These are phyloP conservation scores for Coregonus sp. DNA, from an alignment of 2,797 vertebrate species.

Conservation along the genomic window DNA sequence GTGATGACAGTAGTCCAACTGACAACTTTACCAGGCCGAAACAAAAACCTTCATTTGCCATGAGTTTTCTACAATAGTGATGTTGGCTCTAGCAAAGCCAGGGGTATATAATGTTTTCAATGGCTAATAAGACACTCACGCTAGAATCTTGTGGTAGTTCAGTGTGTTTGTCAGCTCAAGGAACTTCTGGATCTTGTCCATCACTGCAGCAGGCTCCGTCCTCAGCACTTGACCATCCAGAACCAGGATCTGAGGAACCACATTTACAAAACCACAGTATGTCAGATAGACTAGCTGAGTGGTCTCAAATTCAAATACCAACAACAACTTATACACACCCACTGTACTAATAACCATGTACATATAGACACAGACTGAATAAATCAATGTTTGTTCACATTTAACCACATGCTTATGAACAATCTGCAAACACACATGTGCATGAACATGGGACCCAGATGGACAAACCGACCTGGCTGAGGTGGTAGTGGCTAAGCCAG, in stretches of 20 bases:
- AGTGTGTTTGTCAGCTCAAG: slow-evolving; percentile 83
- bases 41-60: not conserved
- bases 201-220: slow-evolving; percentile 91
- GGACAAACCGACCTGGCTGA: slow-evolving; percentile 86
- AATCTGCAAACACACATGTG: not conserved
- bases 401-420: not conserved
- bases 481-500: slow-evolving; percentile 93
- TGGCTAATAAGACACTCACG: slow-evolving; percentile 78
- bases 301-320: not conserved
- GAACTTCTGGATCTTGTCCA: slow-evolving; percentile 98
- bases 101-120: not conserved
- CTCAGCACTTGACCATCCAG: slow-evolving; percentile 95
- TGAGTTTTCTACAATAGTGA: not conserved
- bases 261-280: not conserved
- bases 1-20: no score
- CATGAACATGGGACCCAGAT: not conserved
- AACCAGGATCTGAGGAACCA: slow-evolving; percentile 71
- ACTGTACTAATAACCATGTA: no score
- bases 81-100: not conserved
- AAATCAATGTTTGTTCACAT: not conserved
- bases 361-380: not conserved
- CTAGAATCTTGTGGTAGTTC: slow-evolving; percentile 95
- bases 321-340: not conserved
- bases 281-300: not conserved
- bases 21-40: no score